These are phyloP conservation scores for Meta bourneti DNA, from an alignment of 2,888 invertebrate species.

Conservation along the genomic window DNA sequence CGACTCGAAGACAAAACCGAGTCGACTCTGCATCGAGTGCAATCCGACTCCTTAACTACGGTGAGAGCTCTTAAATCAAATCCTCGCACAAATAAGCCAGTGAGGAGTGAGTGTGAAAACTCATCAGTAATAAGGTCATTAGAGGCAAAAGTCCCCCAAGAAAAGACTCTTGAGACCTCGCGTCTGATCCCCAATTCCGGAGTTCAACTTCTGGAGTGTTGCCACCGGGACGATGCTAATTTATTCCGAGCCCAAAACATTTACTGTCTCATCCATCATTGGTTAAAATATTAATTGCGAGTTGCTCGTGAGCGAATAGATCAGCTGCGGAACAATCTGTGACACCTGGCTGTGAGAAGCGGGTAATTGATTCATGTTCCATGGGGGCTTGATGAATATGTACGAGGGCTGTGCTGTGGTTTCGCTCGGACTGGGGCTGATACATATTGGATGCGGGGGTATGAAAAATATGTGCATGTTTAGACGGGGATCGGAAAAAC, in stretches of 20 bases:
- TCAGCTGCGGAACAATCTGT: slow-evolving; percentile 57
- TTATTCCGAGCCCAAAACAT: slow-evolving; percentile 19
- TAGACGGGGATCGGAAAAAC: slow-evolving; percentile 1
- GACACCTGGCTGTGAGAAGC: slow-evolving; percentile 52
- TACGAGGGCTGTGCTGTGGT: slow-evolving; percentile 4
- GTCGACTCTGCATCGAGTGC: background rate
- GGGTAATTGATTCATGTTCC: slow-evolving; percentile 56
- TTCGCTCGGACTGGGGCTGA: background rate
- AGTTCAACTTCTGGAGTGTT: slow-evolving; percentile 7
- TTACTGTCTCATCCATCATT: slow-evolving; percentile 60
- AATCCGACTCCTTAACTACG: background rate
- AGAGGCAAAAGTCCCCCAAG: background rate
- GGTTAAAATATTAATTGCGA: slow-evolving; percentile 68
- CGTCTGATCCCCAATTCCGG: slow-evolving; percentile 10
- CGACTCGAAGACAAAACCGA: background rate
- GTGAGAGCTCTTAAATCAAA: slow-evolving; percentile 2
- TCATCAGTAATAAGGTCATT: slow-evolving; percentile 57
- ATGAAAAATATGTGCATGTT: background rate
- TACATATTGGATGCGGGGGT: background rate
- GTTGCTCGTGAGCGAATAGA: slow-evolving; percentile 14
- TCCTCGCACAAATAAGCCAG: slow-evolving; percentile 1
- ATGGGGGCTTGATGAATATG: slow-evolving; percentile 50
- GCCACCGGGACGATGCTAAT: slow-evolving; percentile 22
- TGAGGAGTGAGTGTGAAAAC: slow-evolving; percentile 4
- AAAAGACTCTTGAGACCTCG: background rate